phyloP scores from a whole-genome alignment of 2,797 vertebrate species.

The Gymnoscopelus braueri region DNA sequence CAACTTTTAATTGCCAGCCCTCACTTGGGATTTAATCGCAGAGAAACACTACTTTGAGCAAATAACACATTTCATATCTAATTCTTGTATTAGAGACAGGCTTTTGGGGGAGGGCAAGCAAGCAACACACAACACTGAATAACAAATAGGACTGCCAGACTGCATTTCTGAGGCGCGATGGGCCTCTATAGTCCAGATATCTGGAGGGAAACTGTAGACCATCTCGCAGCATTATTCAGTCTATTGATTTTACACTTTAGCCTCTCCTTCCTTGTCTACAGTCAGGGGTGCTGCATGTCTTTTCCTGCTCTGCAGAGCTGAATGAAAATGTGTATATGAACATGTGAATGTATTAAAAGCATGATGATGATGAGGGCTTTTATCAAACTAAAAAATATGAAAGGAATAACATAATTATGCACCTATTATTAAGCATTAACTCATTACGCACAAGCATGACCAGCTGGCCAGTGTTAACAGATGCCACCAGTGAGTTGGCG shows the following conservation, averaged over 20 bases:
- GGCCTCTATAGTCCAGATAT: constrained; percentile 6
- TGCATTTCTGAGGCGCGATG: constrained; percentile 1
- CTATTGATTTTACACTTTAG: constrained; percentile 1
- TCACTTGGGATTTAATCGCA: not conserved
- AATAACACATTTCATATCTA: not conserved
- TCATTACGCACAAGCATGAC: not conserved
- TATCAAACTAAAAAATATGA: not conserved
- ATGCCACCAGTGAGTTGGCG: not conserved
- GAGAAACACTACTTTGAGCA: not conserved
- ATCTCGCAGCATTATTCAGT: constrained; percentile 4
- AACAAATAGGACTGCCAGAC: constrained; percentile 21
- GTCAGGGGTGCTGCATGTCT: not conserved
- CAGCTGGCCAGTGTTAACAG: constrained; percentile 11
- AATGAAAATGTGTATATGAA: not conserved
- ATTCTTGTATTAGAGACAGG: constrained; percentile 1
- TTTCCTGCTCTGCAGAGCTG: not conserved
- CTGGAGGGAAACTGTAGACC: not conserved
- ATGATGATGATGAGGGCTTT: too few species aligned
- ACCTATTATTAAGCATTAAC: too few species aligned
- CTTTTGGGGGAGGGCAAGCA: constrained; percentile 1
- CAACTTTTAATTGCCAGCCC: not conserved
- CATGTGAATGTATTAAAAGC: too few species aligned
- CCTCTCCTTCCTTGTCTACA: not conserved
- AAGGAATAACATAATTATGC: too few species aligned
- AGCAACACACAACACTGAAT: constrained; percentile 8